Conservation (phyloP, 2,888 invertebrate species). For the Coremacera marginata region DNA sequence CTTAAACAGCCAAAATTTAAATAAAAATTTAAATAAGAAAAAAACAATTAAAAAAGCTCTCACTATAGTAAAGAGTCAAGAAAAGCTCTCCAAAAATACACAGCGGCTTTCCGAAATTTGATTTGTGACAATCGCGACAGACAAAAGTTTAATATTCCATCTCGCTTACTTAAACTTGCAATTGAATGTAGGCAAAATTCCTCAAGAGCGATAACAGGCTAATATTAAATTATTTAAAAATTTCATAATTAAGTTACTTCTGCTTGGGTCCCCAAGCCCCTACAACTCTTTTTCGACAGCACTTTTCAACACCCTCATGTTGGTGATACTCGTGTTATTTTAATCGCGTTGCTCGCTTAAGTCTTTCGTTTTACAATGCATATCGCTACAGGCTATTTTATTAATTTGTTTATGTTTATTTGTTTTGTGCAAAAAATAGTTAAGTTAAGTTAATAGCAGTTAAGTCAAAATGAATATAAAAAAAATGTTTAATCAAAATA, state of each 20-base stretch:
- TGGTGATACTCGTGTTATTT: no score
- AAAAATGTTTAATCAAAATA: not conserved
- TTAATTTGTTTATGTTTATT: not conserved
- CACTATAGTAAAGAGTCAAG: not conserved
- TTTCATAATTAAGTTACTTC: slow-evolving; percentile 59
- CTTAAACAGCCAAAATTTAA: no score
- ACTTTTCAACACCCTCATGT: not conserved
- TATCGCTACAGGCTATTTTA: not conserved
- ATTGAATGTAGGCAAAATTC: not conserved
- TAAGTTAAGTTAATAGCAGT: no score
- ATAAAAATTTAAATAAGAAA: no score
- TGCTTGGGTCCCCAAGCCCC: not conserved
- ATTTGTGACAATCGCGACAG: slow-evolving; percentile 41
- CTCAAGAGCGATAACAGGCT: not conserved
- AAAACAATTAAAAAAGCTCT: no score
- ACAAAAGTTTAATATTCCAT: slow-evolving; percentile 36
- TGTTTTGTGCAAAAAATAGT: no score
- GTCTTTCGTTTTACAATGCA: slow-evolving; percentile 55
- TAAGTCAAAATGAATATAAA: not conserved
- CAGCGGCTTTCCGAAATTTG: slow-evolving; percentile 15
- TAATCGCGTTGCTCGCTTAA: slow-evolving; percentile 50
- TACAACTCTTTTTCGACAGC: no score
- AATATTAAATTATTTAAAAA: slow-evolving; percentile 45
- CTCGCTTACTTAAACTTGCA: not conserved
- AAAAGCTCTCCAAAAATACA: slow-evolving; percentile 8